Evolutionary conservation across 2,113 vertebrate species (phyloP).

Genomic region (Xiphophorus couchianus): DNA sequence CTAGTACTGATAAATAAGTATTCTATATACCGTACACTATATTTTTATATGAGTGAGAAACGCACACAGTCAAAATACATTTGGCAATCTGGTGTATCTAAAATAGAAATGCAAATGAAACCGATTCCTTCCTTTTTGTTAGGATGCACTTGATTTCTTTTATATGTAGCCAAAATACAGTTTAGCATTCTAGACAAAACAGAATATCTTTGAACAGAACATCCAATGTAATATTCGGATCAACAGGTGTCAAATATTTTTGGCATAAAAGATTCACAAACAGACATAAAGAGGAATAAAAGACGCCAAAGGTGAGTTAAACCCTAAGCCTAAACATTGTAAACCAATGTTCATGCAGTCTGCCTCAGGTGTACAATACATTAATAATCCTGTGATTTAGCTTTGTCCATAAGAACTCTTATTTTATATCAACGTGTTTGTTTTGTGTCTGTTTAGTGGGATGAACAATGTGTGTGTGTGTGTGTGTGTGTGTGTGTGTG

Average conservation of each 20-base stretch:
- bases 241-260: neutral
- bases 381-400: neutral
- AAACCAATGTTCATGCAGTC: neutral
- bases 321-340: neutral
- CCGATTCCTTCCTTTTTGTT: neutral
- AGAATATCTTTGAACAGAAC: neutral
- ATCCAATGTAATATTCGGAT: neutral
- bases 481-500: conserved; percentile 23
- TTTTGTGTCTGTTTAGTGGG: conserved; percentile 24
- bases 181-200: neutral
- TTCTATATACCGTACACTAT: too few relatives aligned
- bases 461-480: conserved; percentile 22
- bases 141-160: neutral
- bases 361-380: neutral
- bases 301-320: neutral
- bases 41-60: neutral
- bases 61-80: neutral
- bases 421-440: conserved; percentile 23
- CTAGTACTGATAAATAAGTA: neutral
- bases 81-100: neutral
- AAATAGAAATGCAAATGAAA: neutral
- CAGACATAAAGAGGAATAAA: neutral
- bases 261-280: neutral
- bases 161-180: neutral
- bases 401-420: neutral